Evolutionary conservation across 2,797 vertebrate genomes (phyloP), one percentile per base, ranked within the genome.

Genomic region (Hoplostethus atlanticus): DNA sequence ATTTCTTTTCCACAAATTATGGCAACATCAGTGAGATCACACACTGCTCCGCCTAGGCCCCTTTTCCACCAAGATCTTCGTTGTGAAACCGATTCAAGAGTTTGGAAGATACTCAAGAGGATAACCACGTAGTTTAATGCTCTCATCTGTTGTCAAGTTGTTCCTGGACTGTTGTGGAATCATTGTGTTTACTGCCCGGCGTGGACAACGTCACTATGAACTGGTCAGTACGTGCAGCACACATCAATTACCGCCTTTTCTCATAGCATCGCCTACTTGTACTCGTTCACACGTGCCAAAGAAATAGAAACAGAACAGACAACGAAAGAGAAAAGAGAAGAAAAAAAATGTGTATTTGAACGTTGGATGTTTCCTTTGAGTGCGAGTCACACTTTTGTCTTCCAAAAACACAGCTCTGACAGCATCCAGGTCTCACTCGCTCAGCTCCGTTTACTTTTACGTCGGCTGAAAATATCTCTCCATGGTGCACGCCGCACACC

Each of bases 341-440:
- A 67, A 61, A 51, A 68, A 54, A 72, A 50, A 79, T 52, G 36
- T 71, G 69, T 76, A 61, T 69, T 48, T n/a, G 42, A 61, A 30
- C 3, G 47, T 76, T 87, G 77, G 78, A 84, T 52, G 68, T 46
- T 79, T 68, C 30, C 47, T 59, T 48, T 42, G 52, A 75, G 50
- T 54, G 77, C n/a, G 38, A 80, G 55, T 84, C 72, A 54, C 67
- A 65, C 69, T 69, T 68, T 80, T 76, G 71, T 73, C 76, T 83
- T 85, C 75, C 85, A 87, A 79, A 81, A 21, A 21, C 21, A 84
- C 63, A 70, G 85, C 74, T 89, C 80, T 1, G 34, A 85, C 82
- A 78, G 84, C 78, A 83, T 84, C 76, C 72, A 89, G 77, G 82
- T 87, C 83, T 72, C 76, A 57, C 77, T 83, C 68, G 79, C 62